Percentiles rank a stretch among this genome's conserved stretches.
These are phyloP conservation scores for Oeneis ivallda DNA, from an alignment of 2,888 invertebrate genomes.

Conservation along the genomic window DNA sequence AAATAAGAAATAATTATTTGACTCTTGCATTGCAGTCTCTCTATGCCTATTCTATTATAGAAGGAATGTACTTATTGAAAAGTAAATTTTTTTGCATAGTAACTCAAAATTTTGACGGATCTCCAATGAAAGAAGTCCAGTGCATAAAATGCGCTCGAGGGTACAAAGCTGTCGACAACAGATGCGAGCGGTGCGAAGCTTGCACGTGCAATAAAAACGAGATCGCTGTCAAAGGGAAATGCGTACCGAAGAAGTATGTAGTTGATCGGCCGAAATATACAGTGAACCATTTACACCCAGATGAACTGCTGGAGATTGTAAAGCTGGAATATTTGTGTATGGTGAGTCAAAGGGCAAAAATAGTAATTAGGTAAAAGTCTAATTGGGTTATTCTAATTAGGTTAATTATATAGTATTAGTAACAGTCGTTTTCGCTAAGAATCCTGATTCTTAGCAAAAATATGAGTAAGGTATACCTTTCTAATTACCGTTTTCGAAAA, in stretches of 20 bases:
- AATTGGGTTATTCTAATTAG: no score
- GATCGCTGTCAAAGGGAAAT: constrained; percentile 56
- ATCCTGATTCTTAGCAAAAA: no score
- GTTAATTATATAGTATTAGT: no score
- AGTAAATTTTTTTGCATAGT: constrained; percentile 47
- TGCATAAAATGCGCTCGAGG: constrained; percentile 71
- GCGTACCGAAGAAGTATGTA: constrained; percentile 61
- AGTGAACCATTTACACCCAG: constrained; percentile 56
- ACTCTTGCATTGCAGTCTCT: no score
- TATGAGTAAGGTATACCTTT: no score
- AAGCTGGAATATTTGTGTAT: constrained; percentile 68
- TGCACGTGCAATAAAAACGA: constrained; percentile 60
- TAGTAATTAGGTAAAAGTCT: no score
- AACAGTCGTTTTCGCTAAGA: no score
- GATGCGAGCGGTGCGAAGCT: constrained; percentile 60
- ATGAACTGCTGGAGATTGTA: constrained; percentile 58
- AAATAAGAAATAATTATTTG: no score
- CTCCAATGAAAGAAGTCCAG: constrained; percentile 66
- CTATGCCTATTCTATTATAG: background rate
- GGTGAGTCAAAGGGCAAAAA: constrained; percentile 58
- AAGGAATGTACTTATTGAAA: background rate
- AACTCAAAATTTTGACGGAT: constrained; percentile 70
- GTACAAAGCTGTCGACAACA: constrained; percentile 52
- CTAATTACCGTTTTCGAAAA: no score
- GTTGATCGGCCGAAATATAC: constrained; percentile 61